Evolutionary conservation across 2,888 invertebrate species (phyloP), one percentile per base, ranked within the genome.

Genomic region (Bembecia ichneumoniformis): DNA sequence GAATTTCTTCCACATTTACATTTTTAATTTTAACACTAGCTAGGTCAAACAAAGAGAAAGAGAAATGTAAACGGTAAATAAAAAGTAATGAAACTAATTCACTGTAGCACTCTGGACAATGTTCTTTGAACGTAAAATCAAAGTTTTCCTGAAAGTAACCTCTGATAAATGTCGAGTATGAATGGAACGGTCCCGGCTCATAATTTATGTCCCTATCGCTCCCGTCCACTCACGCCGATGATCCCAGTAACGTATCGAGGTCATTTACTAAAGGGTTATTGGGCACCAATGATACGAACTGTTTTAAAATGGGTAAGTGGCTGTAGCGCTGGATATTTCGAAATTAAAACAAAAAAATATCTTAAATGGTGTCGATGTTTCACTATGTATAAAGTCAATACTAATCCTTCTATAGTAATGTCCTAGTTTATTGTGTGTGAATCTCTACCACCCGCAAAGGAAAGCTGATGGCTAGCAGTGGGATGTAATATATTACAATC

Each of bases 231-330:
- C 55, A 56, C 59, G 66, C 48, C 16, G 63, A 64, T 71, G 73
- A 71, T 74, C 74, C 71, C 58, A 47, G 62, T 72, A 68, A 74
- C 71, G 66, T 74, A 77, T 77, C 64, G 68, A 58, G 61, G 56
- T 65, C 68, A 73, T 73, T 74, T 68, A 71, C 59, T 55, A 71
- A 65, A 64, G 60, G 59, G 62, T 63, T 59, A 58, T 52, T 54
- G 53, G 57, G 55, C 47, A 56, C 49, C 52, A 52, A 51, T 57
- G 63, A 60, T 59, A 61, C 58, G 52, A 51, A 49, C 55, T 51
- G 47, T 55, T 50, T 56, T 52, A 44, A 44, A 17, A 44, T 44
- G 16, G 17, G 28, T 28, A 28, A 40, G 40, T 7, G 14, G n/a
- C 3, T 40, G n/a, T 36, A 3, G 14, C 7, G 11, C 36, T 36